Percentiles rank a stretch among this genome's conserved stretches.
phyloP scores from a whole-genome alignment of 2,113 vertebrate species.

The Eretmochelys imbricata region DNA sequence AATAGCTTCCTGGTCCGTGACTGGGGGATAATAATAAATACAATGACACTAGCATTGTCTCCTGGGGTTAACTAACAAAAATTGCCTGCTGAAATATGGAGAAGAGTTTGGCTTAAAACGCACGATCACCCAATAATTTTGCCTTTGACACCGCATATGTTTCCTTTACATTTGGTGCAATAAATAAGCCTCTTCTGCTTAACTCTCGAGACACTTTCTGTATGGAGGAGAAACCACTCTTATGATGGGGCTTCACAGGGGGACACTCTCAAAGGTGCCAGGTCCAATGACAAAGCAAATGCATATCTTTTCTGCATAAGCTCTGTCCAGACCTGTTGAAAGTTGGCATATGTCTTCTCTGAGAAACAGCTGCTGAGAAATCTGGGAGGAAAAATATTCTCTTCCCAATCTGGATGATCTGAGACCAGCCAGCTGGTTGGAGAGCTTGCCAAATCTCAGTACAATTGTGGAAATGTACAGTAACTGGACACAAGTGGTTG shows the following conservation, averaged over 20 bases:
- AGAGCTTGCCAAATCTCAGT: constrained; percentile 51
- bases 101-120: rapidly evolving
- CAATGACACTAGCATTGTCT: background rate
- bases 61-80: background rate
- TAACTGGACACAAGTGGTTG: constrained; percentile 65
- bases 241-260: background rate
- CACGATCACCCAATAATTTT: background rate
- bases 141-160: background rate
- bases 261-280: constrained; percentile 1
- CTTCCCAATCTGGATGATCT: constrained; percentile 12
- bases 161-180: background rate
- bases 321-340: background rate
- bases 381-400: constrained; percentile 50
- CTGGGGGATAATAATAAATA: background rate
- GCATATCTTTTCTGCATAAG: background rate
- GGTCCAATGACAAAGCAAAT: background rate
- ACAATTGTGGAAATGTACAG: constrained; percentile 67
- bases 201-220: background rate
- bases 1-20: background rate
- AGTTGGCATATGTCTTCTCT: constrained; percentile 27
- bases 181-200: background rate
- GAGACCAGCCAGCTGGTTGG: constrained; percentile 63
- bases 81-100: background rate
- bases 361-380: constrained; percentile 68
- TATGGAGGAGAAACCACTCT: background rate